A percentile compares a stretch with the other conserved stretches of the same genome.
phyloP scores from a whole-genome alignment of 1,140 invertebrate species.

The Bombus sylvicola region DNA sequence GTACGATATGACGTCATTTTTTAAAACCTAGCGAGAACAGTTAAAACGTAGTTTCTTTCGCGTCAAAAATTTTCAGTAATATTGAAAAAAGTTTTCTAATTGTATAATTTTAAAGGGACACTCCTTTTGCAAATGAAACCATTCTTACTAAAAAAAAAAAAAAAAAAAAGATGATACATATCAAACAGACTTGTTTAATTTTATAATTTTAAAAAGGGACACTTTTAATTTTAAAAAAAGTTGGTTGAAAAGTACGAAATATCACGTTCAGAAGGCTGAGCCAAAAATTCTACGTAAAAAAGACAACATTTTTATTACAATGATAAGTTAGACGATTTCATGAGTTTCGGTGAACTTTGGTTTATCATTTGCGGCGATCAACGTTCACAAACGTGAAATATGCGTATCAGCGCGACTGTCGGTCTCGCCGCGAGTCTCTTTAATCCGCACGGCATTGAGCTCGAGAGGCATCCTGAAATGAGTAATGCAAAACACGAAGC shows the following conservation, averaged over 20 bases:
- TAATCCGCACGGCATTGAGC: constrained; percentile 28
- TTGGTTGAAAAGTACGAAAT: neutral
- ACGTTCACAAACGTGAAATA: neutral
- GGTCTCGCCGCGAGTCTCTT: constrained; percentile 8
- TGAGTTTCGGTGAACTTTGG: neutral
- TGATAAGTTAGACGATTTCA: neutral
- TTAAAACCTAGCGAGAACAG: too few relatives aligned
- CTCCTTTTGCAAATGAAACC: too few relatives aligned
- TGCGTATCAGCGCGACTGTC: neutral
- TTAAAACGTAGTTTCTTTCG: too few relatives aligned
- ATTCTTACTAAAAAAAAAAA: too few relatives aligned
- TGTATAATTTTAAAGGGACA: too few relatives aligned
- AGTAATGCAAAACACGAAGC: constrained; percentile 47
- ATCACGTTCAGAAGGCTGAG: neutral
- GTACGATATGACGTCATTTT: too few relatives aligned
- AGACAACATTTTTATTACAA: neutral
- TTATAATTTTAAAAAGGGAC: neutral
- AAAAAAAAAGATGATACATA: neutral
- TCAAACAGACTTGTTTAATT: neutral
- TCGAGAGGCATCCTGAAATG: constrained; percentile 50
- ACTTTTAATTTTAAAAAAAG: too few relatives aligned
- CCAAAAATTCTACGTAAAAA: neutral
- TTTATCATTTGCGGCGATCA: neutral
- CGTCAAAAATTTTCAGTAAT: too few relatives aligned
- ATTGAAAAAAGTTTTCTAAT: too few relatives aligned